phyloP scores from a whole-genome alignment of 2,888 invertebrate genomes.

The Oeneis ivallda region DNA sequence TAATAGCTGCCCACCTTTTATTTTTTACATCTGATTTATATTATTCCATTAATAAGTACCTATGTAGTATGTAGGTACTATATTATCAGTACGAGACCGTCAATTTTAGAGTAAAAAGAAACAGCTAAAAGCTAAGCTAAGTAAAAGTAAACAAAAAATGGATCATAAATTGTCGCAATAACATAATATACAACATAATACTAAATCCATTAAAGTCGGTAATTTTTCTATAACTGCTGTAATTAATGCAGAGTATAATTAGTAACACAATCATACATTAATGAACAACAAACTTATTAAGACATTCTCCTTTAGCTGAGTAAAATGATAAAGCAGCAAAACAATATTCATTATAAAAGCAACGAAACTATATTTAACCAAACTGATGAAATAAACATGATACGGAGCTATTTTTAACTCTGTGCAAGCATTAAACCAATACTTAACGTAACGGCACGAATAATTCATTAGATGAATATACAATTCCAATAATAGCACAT shows the following conservation, averaged over 20 bases:
- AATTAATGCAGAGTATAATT: too few relatives aligned
- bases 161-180: too few relatives aligned
- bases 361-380: slow-evolving; percentile 21
- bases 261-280: not conserved
- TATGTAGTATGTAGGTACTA: too few relatives aligned
- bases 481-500: slow-evolving; percentile 9
- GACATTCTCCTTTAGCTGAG: not conserved
- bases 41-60: too few relatives aligned
- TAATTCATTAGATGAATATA: slow-evolving; percentile 19
- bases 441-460: slow-evolving; percentile 19
- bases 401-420: slow-evolving; percentile 22
- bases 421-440: slow-evolving; percentile 11
- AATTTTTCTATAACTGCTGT: too few relatives aligned
- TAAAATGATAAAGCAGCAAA: not conserved
- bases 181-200: too few relatives aligned
- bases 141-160: too few relatives aligned
- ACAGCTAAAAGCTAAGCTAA: too few relatives aligned
- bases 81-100: too few relatives aligned
- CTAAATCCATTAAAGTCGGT: not conserved
- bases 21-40: too few relatives aligned
- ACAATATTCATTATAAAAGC: slow-evolving; percentile 7
- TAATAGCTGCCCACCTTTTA: too few relatives aligned
- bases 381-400: slow-evolving; percentile 22
- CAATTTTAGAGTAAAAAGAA: too few relatives aligned
- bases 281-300: not conserved